Evolutionary conservation across 2,797 vertebrate species (phyloP).

Genomic region (Psittacula derbiana): DNA sequence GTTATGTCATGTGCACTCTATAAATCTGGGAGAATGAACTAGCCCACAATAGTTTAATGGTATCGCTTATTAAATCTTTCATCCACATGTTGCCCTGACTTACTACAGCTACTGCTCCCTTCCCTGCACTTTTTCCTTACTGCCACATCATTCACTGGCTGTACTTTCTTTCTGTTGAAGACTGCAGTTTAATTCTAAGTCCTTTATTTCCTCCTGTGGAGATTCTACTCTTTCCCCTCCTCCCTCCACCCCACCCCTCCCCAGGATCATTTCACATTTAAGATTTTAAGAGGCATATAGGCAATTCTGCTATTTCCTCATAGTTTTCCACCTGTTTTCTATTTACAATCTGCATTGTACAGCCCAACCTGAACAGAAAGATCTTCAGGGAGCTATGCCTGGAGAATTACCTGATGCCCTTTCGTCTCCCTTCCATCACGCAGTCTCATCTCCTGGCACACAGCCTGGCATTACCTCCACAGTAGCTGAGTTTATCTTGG

Average conservation of each 20-base stretch:
- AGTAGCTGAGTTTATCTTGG: neutral
- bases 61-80: neutral
- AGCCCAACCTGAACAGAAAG: neutral
- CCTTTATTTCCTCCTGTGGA: neutral
- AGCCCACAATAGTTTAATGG: neutral
- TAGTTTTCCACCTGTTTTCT: neutral
- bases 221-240: neutral
- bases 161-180: neutral
- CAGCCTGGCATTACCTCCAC: neutral
- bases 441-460: neutral
- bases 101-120: neutral
- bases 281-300: neutral
- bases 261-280: neutral
- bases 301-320: neutral
- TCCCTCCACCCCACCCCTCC: too few species aligned
- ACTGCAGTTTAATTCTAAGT: neutral
- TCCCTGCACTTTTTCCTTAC: neutral
- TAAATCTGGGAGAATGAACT: neutral
- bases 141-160: neutral
- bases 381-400: neutral
- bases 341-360: neutral
- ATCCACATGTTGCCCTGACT: neutral
- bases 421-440: neutral
- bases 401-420: neutral
- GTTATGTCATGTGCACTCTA: neutral